phyloP scores from a whole-genome alignment of 2,113 vertebrate genomes.

The Pituophis catenifer region DNA sequence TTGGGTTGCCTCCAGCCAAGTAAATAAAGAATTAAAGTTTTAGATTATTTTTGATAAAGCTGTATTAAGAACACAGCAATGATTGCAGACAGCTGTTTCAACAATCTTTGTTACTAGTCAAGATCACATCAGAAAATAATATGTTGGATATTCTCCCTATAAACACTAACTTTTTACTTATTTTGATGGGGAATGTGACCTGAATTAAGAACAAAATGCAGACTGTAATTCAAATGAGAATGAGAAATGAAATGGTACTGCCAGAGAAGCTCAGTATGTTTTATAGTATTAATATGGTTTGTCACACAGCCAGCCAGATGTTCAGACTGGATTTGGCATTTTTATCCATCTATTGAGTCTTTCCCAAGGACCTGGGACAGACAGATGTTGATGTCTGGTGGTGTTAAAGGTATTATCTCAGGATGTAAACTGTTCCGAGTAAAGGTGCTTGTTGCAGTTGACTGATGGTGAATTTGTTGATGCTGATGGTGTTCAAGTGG shows the following conservation, averaged over 20 bases:
- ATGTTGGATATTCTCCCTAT: neutral
- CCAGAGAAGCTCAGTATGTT: neutral
- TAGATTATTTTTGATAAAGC: accelerated
- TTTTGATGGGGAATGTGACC: neutral
- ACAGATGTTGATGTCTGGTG: too few relatives aligned
- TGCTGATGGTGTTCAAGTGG: too few relatives aligned
- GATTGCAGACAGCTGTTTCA: neutral
- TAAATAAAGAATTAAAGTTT: neutral
- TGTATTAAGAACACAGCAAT: accelerated
- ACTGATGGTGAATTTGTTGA: too few relatives aligned
- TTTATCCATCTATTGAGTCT: too few relatives aligned
- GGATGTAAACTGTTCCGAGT: too few relatives aligned
- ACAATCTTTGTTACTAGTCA: neutral
- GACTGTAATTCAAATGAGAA: constrained; percentile 9
- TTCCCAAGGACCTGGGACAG: too few relatives aligned
- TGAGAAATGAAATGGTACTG: constrained; percentile 24
- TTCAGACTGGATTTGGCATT: too few relatives aligned
- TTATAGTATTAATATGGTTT: neutral
- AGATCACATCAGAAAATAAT: accelerated
- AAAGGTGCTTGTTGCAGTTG: too few relatives aligned
- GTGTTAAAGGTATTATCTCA: too few relatives aligned
- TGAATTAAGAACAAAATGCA: neutral
- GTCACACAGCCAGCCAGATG: too few relatives aligned
- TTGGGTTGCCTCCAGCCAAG: neutral
- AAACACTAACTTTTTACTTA: neutral